A percentile compares a stretch with the other conserved stretches of the same genome.
phyloP scores from a whole-genome alignment of 2,113 vertebrate species.

The Clupea harengus region DNA sequence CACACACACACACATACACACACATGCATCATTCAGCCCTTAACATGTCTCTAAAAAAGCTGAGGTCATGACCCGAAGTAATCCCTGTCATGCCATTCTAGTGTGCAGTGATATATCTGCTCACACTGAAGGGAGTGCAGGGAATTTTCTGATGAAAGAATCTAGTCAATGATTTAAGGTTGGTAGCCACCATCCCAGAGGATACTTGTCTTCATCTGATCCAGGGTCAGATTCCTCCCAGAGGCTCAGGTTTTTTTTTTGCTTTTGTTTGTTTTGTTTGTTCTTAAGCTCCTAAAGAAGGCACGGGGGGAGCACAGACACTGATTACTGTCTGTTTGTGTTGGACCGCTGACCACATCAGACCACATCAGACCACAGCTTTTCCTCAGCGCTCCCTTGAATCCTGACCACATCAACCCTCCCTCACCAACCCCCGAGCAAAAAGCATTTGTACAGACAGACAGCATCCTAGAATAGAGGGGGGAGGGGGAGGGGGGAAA shows the following conservation, averaged over 20 bases:
- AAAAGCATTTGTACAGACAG: conserved; percentile 1
- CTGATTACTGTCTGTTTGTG: neutral
- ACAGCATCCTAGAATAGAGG: neutral
- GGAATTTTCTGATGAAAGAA: neutral
- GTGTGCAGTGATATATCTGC: neutral
- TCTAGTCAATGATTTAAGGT: neutral
- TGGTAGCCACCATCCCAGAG: neutral
- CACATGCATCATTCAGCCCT: neutral
- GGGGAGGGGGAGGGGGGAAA: neutral
- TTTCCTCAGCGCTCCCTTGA: neutral
- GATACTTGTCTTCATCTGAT: neutral
- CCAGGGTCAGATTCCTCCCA: too few relatives aligned
- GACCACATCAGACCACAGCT: too few relatives aligned
- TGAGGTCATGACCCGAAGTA: neutral
- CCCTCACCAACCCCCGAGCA: neutral
- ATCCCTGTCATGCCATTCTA: neutral
- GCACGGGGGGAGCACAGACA: neutral
- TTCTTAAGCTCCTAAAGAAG: neutral
- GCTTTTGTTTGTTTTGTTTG: too few relatives aligned
- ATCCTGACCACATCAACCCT: neutral
- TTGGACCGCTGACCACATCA: neutral
- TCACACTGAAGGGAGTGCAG: neutral
- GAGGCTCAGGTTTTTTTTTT: neutral
- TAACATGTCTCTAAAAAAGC: neutral
- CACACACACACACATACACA: neutral